Evolutionary conservation across 1,140 invertebrate genomes (phyloP).

Genomic region (Leptinotarsa defecta): DNA sequence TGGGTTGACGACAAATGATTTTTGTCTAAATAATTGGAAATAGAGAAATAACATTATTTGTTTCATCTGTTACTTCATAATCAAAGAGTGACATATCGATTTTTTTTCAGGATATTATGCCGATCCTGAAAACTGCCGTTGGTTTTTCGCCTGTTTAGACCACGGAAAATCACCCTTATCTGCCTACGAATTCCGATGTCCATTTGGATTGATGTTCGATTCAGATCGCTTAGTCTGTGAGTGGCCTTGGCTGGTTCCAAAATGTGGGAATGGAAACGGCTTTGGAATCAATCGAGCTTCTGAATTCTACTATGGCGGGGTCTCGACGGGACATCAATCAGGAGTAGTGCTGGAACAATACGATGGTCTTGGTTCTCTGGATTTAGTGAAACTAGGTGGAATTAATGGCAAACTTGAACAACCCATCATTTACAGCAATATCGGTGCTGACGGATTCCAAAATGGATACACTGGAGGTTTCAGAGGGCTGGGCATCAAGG

Average conservation of each 20-base stretch:
- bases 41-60: too few species aligned
- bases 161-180: slow-evolving; percentile 69
- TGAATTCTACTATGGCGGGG: slow-evolving; percentile 38
- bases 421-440: slow-evolving; percentile 49
- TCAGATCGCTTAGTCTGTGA: slow-evolving; percentile 73
- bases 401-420: slow-evolving; percentile 43
- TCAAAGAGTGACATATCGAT: too few species aligned
- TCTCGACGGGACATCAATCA: slow-evolving; percentile 9
- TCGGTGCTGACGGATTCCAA: slow-evolving; percentile 17
- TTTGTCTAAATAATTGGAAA: too few species aligned
- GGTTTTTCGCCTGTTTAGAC: slow-evolving; percentile 85
- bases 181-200: slow-evolving; percentile 83
- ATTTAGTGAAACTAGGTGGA: slow-evolving; percentile 45
- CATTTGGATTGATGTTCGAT: slow-evolving; percentile 81
- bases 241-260: slow-evolving; percentile 80
- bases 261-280: slow-evolving; percentile 63
- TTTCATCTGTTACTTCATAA: too few species aligned
- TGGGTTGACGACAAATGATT: too few species aligned
- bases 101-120: slow-evolving; percentile 69
- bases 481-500: slow-evolving; percentile 38
- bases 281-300: slow-evolving; percentile 28
- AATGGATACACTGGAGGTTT: slow-evolving; percentile 26
- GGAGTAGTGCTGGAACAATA: slow-evolving; percentile 42
- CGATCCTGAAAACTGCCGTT: slow-evolving; percentile 82
- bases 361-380: slow-evolving; percentile 50